Conservation (phyloP, 2,113 vertebrate genomes). For the Cinclus cinclus region DNA sequence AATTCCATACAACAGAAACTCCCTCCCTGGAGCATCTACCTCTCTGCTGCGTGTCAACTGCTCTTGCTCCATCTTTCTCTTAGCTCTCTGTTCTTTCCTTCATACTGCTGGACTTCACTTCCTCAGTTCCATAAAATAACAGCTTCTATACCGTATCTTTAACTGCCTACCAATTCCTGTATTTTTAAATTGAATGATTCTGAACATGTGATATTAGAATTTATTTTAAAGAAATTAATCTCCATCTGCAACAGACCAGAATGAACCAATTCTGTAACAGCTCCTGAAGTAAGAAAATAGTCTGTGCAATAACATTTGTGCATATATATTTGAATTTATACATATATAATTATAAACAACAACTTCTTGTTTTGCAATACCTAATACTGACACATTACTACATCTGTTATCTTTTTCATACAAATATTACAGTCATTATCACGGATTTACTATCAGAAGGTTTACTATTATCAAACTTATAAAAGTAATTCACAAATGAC, state of each 20-base stretch:
- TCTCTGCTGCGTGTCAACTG: neutral
- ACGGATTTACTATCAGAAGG: neutral
- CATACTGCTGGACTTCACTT: neutral
- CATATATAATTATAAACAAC: neutral
- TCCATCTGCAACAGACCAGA: neutral
- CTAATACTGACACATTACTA: neutral
- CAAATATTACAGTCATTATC: neutral
- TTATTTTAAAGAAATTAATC: neutral
- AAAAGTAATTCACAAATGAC: neutral
- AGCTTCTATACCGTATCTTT: neutral
- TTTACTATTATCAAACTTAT: neutral
- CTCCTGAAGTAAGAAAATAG: neutral
- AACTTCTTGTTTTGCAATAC: neutral
- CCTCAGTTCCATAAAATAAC: neutral
- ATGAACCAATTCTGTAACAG: neutral
- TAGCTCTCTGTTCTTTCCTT: neutral
- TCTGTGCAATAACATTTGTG: neutral
- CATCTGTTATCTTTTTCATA: neutral
- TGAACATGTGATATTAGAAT: neutral
- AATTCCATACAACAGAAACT: neutral
- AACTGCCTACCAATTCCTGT: neutral
- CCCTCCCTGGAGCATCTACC: neutral
- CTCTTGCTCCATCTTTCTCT: neutral
- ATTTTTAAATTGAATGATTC: neutral
- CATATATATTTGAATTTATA: no score